Conservation (phyloP, 2,113 vertebrate species). For the Leptodactylus fuscus region DNA sequence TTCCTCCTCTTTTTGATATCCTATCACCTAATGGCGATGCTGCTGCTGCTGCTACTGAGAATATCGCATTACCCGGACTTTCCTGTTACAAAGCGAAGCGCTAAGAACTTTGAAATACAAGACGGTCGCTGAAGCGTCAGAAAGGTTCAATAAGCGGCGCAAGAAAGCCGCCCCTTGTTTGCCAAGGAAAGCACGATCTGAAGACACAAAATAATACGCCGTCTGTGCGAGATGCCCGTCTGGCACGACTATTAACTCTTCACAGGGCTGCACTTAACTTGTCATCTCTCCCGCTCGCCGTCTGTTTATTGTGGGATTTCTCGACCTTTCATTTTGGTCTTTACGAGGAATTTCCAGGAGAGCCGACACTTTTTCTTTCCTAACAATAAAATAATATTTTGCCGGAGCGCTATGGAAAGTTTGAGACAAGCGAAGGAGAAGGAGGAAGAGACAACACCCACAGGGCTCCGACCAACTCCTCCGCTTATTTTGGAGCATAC, state of each 20-base stretch:
- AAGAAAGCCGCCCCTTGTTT: conserved; percentile 39
- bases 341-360: conserved; percentile 29
- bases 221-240: not conserved
- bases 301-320: conserved; percentile 25
- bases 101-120: conserved; percentile 38
- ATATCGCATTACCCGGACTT: conserved; percentile 29
- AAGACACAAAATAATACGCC: conserved; percentile 18
- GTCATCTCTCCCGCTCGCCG: not conserved
- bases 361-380: not conserved
- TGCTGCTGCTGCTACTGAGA: not conserved
- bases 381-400: conserved; percentile 5
- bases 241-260: conserved; percentile 28
- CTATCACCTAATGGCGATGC: too few species aligned
- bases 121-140: conserved; percentile 37
- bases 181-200: conserved; percentile 38
- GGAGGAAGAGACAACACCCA: not conserved
- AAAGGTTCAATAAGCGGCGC: conserved; percentile 46
- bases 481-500: not conserved
- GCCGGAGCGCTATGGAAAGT: not conserved
- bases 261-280: not conserved
- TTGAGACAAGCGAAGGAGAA: not conserved
- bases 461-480: not conserved
- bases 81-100: not conserved
- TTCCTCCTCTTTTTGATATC: not conserved
- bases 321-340: conserved; percentile 22